Evolutionary conservation across 1,140 invertebrate species (phyloP), one percentile per base, ranked within the genome.

Genomic region (Neomicropteryx cornuta): DNA sequence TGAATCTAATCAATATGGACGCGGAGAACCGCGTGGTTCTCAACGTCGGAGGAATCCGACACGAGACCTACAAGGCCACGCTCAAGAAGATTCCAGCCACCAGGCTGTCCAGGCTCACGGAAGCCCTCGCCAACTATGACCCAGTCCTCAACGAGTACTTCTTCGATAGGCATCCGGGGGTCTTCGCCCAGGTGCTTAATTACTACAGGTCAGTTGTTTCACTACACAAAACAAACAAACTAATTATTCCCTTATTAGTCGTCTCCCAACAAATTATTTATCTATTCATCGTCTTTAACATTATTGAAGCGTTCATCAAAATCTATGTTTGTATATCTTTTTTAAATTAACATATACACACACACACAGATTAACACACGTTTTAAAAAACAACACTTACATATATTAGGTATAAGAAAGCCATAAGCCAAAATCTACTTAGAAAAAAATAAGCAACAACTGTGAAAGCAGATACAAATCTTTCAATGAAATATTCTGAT

Each of bases 91-190:
- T 96, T 52, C 91, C 91, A 23, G 91, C 90, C 23, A 95, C 92
- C 3, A 66, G 92, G 41, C 69, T 94, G 35, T 93, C 88, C 16
- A 66, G 87, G 33, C 72, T 95, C 29, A 94, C 90, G 5, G 88
- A 93, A 62, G 82, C 83, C 16, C 68, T 94, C 42, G 88, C 83
- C 49, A 96, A 96, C 65, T 97, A 97, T 66, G 92, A 97, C 70
- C 89, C 90, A 10, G 83, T 95, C 49, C 72, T 96, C 44, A 96
- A 96, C 66, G 94, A 98, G 67, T 98, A 97, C 73, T 98, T 97
- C 77, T 98, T 98, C 67, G 94, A 98, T 68, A 68, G 94, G 45
- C 94, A 98, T 71, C 94, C 95, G 1, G 93, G 92, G 3, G 94
- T 98, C 43, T 98, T 98, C 66, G 93, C 90, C 32, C 92, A 87